Evolutionary conservation across 2,797 vertebrate genomes (phyloP).

Genomic region (Onychomys leucogaster): DNA sequence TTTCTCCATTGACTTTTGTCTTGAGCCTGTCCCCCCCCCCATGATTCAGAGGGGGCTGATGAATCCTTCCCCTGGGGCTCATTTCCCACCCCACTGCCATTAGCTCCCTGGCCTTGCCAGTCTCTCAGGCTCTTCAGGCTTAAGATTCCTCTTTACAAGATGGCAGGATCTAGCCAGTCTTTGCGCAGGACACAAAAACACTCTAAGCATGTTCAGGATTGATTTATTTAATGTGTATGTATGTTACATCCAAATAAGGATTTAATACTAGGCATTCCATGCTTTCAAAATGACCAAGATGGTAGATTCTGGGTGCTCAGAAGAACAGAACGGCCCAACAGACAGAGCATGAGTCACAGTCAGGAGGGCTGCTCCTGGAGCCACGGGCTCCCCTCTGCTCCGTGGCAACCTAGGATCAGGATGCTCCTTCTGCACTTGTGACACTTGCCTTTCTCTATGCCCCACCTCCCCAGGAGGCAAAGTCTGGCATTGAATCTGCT

Average conservation of each 20-base stretch:
- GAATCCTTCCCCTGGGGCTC: background rate
- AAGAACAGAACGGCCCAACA: background rate
- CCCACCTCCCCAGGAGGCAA: background rate
- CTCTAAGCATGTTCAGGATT: background rate
- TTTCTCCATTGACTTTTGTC: background rate
- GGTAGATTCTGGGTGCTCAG: background rate
- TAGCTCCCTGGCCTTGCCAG: background rate
- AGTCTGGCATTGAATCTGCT: background rate
- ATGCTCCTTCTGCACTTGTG: background rate
- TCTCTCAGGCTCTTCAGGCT: background rate
- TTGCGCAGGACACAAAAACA: conserved; percentile 11
- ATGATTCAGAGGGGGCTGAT: background rate
- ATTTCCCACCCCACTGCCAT: background rate
- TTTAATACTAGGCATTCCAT: background rate
- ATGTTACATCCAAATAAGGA: background rate
- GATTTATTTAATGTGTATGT: background rate
- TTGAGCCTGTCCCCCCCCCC: background rate
- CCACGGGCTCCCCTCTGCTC: background rate
- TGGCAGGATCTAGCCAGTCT: background rate
- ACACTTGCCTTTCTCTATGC: background rate
- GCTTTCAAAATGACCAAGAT: background rate
- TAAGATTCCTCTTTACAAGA: background rate
- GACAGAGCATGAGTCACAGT: background rate
- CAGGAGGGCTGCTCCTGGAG: background rate
- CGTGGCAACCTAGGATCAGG: background rate